Evolutionary conservation across 2,797 vertebrate genomes (phyloP).

Genomic region (Coendou prehensilis): DNA sequence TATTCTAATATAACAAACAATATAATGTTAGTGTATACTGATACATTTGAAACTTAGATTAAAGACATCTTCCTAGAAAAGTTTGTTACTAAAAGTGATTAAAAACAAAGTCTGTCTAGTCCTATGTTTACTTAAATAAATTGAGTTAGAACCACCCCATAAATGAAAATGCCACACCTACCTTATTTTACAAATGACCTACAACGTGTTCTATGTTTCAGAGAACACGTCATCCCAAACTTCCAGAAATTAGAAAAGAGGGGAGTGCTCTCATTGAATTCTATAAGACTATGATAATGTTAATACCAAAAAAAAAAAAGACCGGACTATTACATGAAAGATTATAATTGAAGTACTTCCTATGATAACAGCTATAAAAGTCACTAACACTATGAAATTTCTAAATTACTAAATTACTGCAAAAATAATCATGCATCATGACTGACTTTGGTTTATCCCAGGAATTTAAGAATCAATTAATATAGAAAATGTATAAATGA

Average conservation of each 20-base stretch:
- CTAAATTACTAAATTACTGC: not conserved
- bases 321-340: not conserved
- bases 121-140: conserved; percentile 50
- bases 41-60: not conserved
- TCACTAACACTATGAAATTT: not conserved
- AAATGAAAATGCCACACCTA: not conserved
- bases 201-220: not conserved
- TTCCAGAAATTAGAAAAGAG: not conserved
- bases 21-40: not conserved
- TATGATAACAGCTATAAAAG: not conserved
- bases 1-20: not conserved
- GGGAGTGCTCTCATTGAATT: not conserved
- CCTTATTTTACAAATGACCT: not conserved
- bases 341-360: not conserved
- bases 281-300: not conserved
- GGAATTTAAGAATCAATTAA: conserved; percentile 2
- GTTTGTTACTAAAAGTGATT: conserved; percentile 25
- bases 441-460: not conserved
- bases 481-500: conserved; percentile 45
- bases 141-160: not conserved
- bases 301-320: not conserved
- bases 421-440: conserved; percentile 17
- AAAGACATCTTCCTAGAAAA: conserved; percentile 11
- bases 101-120: not conserved
- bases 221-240: not conserved